Evolutionary conservation across 2,888 invertebrate species (phyloP).

Genomic region (Leptopilina syphax): DNA sequence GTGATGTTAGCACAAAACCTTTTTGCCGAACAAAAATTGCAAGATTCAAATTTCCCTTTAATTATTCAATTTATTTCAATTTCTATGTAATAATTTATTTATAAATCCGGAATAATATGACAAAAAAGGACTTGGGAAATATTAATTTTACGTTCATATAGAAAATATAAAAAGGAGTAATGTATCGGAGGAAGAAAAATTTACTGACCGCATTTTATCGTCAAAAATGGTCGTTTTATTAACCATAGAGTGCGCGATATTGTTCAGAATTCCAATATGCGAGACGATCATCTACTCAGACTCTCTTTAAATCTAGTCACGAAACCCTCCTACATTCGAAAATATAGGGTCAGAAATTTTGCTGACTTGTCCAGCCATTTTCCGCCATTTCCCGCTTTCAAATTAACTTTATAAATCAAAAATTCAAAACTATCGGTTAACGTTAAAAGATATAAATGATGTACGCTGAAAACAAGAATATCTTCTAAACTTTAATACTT

Average conservation of each 20-base stretch:
- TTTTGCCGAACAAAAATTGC: not conserved
- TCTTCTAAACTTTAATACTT: too few relatives aligned
- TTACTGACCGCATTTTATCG: conserved; percentile 38
- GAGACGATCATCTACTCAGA: conserved; percentile 31
- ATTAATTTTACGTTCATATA: too few relatives aligned
- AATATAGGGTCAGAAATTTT: conserved; percentile 35
- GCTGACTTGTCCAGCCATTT: conserved; percentile 25
- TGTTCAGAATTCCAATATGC: conserved; percentile 31
- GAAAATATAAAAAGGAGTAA: not conserved
- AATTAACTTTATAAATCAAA: conserved; percentile 29
- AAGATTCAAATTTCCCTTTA: not conserved
- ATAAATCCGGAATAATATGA: too few relatives aligned
- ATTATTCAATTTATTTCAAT: too few relatives aligned
- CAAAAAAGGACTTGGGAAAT: too few relatives aligned
- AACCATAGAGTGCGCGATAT: conserved; percentile 33
- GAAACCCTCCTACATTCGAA: conserved; percentile 24
- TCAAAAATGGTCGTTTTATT: conserved; percentile 33
- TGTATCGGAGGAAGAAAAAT: conserved; percentile 25
- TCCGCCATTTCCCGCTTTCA: conserved; percentile 2
- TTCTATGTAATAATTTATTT: too few relatives aligned
- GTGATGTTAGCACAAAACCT: not conserved
- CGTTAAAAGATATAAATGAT: not conserved
- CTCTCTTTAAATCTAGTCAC: conserved; percentile 32
- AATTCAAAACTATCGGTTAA: not conserved
- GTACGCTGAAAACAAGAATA: too few relatives aligned